A percentile compares a stretch with the other conserved stretches of the same genome.
phyloP scores from a whole-genome alignment of 2,113 vertebrate genomes.

The Diadophis punctatus region DNA sequence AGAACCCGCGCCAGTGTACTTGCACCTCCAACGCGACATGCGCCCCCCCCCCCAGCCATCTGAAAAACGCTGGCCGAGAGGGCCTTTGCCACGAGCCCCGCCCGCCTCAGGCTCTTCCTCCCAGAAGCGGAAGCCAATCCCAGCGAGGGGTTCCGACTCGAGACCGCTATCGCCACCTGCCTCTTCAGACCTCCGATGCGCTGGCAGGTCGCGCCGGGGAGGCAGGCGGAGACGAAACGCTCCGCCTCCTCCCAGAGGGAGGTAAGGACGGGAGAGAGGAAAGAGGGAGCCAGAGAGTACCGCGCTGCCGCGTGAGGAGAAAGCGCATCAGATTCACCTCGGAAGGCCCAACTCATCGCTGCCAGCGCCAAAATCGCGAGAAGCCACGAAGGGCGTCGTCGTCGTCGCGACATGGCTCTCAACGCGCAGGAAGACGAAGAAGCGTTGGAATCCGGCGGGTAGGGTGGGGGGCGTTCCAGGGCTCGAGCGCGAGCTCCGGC shows the following conservation, averaged over 20 bases:
- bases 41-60: neutral
- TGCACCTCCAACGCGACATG: neutral
- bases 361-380: neutral
- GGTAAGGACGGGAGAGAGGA: too few relatives aligned
- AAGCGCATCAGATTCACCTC: neutral
- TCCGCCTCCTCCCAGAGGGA: neutral
- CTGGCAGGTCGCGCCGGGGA: neutral
- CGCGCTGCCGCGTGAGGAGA: neutral
- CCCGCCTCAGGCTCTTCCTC: neutral
- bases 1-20: neutral
- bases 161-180: neutral
- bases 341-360: neutral
- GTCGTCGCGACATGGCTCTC: neutral
- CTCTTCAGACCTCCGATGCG: neutral
- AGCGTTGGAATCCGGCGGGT: neutral
- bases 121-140: neutral
- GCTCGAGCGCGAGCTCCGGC: neutral
- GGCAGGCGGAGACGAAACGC: neutral
- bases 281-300: neutral
- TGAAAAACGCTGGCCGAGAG: neutral
- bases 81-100: neutral
- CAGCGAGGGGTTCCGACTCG: neutral
- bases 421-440: neutral
- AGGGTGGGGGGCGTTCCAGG: neutral
- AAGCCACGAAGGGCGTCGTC: neutral